Percentiles rank a stretch among this genome's conserved stretches.
These are phyloP conservation scores for Microctonus hyperodae DNA, from an alignment of 2,888 invertebrate species.

Conservation along the genomic window DNA sequence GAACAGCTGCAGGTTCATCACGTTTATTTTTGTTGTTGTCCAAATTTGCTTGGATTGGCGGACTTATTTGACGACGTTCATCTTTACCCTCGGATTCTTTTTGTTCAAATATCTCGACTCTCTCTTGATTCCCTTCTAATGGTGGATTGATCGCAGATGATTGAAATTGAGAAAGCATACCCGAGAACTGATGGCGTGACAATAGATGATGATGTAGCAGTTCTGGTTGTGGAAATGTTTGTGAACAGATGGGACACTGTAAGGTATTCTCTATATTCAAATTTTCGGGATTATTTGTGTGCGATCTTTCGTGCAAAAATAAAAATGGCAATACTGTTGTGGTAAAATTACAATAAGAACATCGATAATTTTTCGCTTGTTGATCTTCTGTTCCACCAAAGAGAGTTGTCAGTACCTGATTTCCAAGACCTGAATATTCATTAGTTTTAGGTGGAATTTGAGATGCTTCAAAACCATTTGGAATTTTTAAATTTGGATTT, in stretches of 20 bases:
- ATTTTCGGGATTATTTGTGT: conserved; percentile 65
- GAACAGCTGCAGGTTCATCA: conserved; percentile 65
- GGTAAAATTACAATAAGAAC: conserved; percentile 88
- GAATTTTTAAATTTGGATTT: conserved; percentile 69
- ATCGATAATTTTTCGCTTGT: conserved; percentile 80
- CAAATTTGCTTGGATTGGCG: conserved; percentile 46
- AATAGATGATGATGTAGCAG: conserved; percentile 71
- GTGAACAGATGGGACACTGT: conserved; percentile 70
- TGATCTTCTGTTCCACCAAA: conserved; percentile 62
- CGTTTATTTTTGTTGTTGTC: conserved; percentile 64
- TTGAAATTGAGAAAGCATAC: conserved; percentile 54
- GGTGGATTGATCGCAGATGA: conserved; percentile 40
- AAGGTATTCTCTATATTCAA: conserved; percentile 49
- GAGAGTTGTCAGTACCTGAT: conserved; percentile 67
- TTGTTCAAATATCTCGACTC: conserved; percentile 46
- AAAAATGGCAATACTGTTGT: conserved; percentile 89
- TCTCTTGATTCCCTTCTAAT: conserved; percentile 28
- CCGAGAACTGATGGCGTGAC: conserved; percentile 67
- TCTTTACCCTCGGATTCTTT: conserved; percentile 59
- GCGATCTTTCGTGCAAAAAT: conserved; percentile 91
- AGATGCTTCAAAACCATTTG: conserved; percentile 62
- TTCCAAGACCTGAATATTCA: conserved; percentile 57
- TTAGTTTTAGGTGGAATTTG: conserved; percentile 45
- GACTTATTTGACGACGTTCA: conserved; percentile 56
- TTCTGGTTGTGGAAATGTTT: conserved; percentile 68